Conservation (phyloP, 2,888 invertebrate genomes). For the Ptilodon capucinus region DNA sequence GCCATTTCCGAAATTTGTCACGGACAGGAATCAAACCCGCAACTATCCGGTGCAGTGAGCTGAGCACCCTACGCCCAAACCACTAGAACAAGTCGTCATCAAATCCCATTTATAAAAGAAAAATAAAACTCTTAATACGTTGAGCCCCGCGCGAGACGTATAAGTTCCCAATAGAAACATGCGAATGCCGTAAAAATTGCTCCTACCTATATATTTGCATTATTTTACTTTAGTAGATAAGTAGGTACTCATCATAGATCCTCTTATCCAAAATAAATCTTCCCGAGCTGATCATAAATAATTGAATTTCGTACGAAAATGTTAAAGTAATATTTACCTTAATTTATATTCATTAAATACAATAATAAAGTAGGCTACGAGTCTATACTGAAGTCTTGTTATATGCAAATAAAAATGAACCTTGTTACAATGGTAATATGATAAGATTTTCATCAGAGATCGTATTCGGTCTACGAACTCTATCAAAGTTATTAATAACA, state of each 20-base stretch:
- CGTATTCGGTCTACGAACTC: slow-evolving; percentile 17
- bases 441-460: slow-evolving; percentile 25
- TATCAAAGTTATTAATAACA: slow-evolving; percentile 16
- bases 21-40: no score
- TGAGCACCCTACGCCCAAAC: no score
- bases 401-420: slow-evolving; percentile 32
- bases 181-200: no score
- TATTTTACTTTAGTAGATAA: no score
- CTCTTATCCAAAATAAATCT: slow-evolving; percentile 14
- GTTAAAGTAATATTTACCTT: slow-evolving; percentile 55
- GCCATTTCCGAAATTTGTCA: no score
- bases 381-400: slow-evolving; percentile 36
- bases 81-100: no score
- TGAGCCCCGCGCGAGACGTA: no score
- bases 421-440: slow-evolving; percentile 28
- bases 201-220: no score
- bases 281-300: slow-evolving; percentile 38
- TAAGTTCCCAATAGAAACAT: no score
- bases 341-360: slow-evolving; percentile 65
- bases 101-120: no score
- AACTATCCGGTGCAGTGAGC: no score
- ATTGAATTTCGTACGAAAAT: slow-evolving; percentile 47
- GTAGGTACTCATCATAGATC: slow-evolving; percentile 3
- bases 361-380: slow-evolving; percentile 53
- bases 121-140: no score